A percentile compares a stretch with the other conserved stretches of the same genome.
phyloP scores from a whole-genome alignment of 30 jellyfish, hydroid and myxozoan species.

The Aurelia aurita region DNA sequence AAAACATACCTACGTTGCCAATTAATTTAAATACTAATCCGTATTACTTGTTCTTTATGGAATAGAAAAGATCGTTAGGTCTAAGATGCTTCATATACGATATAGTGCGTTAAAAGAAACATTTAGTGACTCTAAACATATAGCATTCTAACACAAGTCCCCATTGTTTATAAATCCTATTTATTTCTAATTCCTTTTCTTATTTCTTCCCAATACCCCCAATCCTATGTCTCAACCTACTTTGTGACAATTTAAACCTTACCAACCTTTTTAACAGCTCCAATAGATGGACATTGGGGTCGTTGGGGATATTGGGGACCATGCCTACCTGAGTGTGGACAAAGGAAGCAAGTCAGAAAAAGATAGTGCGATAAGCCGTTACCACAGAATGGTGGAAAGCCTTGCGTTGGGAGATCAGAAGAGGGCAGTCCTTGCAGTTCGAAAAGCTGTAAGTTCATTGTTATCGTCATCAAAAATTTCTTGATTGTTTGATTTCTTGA shows the following conservation, averaged over 20 bases:
- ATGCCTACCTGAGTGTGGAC: conserved; percentile 62
- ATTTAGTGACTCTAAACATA: no score
- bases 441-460: conserved; percentile 9
- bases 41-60: no score
- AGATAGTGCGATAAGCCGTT: conserved; percentile 54
- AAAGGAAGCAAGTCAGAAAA: conserved; percentile 31
- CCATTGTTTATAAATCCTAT: neutral
- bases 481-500: neutral
- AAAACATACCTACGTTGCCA: no score
- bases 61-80: no score
- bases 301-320: conserved; percentile 62
- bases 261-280: conserved; percentile 29
- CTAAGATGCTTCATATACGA: no score
- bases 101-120: no score
- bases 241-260: neutral
- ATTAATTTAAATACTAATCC: no score
- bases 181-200: neutral
- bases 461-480: neutral
- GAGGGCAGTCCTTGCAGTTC: conserved; percentile 9
- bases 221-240: neutral
- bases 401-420: conserved; percentile 41
- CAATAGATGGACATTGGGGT: conserved; percentile 72
- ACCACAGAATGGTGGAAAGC: conserved; percentile 64
- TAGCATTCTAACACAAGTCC: neutral
- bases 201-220: neutral